Percentiles rank a stretch among this genome's conserved stretches.
phyloP scores from a whole-genome alignment of 2,113 vertebrate genomes.

The Ovis canadensis region DNA sequence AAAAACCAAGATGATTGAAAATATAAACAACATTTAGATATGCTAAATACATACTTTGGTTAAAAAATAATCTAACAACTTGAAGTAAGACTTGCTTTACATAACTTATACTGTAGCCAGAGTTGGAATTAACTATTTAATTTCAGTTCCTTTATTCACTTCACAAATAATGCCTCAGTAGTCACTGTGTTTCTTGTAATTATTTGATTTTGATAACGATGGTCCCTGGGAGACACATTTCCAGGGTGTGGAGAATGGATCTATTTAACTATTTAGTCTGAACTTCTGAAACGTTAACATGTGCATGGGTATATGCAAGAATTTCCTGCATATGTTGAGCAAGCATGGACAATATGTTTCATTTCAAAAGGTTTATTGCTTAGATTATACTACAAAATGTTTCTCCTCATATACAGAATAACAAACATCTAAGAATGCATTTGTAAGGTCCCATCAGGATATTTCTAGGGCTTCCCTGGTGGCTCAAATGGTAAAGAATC shows the following conservation, averaged over 20 bases:
- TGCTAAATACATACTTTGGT: not conserved
- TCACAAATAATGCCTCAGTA: not conserved
- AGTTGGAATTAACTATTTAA: not conserved
- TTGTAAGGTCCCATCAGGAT: not conserved
- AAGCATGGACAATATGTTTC: conserved; percentile 31
- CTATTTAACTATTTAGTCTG: conserved; percentile 10
- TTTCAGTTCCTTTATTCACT: not conserved
- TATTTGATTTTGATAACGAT: not conserved
- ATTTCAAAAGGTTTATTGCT: conserved; percentile 49
- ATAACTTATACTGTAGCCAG: not conserved
- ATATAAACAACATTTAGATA: not conserved
- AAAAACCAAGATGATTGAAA: not conserved
- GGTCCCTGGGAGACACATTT: not conserved
- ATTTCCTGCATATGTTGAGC: conserved; percentile 40
- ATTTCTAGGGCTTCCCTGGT: not conserved
- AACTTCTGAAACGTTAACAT: conserved; percentile 15
- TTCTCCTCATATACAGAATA: not conserved
- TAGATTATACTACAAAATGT: not conserved
- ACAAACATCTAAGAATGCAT: not conserved
- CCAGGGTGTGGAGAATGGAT: not conserved
- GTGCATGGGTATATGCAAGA: not conserved
- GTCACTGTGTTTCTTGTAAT: not conserved
- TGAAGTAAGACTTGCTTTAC: not conserved
- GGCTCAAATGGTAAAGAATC: not conserved
- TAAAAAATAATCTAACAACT: not conserved